Evolutionary conservation across 2,113 vertebrate genomes (phyloP).

Genomic region (Oxygymnocypris stewartii): DNA sequence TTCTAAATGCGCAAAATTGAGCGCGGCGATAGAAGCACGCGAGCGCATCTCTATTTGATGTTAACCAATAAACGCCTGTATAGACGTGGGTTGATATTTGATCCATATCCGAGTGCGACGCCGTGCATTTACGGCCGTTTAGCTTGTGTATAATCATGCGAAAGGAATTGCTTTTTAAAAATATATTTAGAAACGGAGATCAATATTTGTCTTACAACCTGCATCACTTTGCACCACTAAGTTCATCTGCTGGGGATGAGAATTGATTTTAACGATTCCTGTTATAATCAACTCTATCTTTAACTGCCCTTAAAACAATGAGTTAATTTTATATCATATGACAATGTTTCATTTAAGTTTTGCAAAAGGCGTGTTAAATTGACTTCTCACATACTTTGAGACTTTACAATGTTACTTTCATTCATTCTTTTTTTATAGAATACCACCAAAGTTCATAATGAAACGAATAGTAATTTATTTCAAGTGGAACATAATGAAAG

Average conservation of each 20-base stretch:
- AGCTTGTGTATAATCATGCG: neutral
- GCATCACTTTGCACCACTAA: neutral
- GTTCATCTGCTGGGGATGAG: neutral
- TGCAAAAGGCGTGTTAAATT: neutral
- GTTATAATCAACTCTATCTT: neutral
- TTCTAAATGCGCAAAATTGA: slow-evolving; percentile 20
- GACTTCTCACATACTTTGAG: neutral
- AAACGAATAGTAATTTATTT: neutral
- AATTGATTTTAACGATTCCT: neutral
- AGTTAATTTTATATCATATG: neutral
- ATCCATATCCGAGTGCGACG: neutral
- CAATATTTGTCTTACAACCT: neutral
- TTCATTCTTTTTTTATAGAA: neutral
- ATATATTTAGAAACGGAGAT: neutral
- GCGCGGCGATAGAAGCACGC: neutral
- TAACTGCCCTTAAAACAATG: neutral
- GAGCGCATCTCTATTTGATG: slow-evolving; percentile 19
- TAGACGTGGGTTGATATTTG: neutral
- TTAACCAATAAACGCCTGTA: neutral
- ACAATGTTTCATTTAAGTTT: neutral
- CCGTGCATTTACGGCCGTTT: neutral
- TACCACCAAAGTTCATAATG: neutral
- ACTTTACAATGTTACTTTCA: neutral
- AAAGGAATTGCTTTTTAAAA: neutral
- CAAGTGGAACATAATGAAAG: neutral